A percentile compares a stretch with the other conserved stretches of the same genome.
Conservation (phyloP, 2,888 invertebrate species). For the Oligia strigilis region DNA sequence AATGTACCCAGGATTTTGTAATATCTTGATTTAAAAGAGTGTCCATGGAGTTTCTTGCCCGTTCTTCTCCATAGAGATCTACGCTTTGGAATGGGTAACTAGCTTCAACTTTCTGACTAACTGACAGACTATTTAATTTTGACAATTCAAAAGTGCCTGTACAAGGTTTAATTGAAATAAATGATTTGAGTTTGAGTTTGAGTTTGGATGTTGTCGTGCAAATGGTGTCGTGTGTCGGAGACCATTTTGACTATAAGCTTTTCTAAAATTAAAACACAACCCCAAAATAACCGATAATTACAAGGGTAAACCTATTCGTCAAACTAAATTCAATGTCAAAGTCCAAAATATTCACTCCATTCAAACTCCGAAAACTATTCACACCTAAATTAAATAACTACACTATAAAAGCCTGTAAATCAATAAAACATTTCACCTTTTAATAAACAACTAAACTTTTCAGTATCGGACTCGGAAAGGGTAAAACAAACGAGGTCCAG, state of each 20-base stretch:
- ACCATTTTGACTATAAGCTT: not conserved
- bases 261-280: not conserved
- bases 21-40: too few species aligned
- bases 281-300: not conserved
- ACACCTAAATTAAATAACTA: slow-evolving; percentile 18
- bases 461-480: slow-evolving; percentile 57
- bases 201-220: too few species aligned
- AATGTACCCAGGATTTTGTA: too few species aligned
- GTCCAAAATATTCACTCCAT: not conserved
- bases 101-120: too few species aligned
- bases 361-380: not conserved
- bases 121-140: too few species aligned
- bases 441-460: slow-evolving; percentile 53
- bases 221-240: too few species aligned
- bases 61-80: too few species aligned
- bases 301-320: not conserved
- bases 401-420: slow-evolving; percentile 40
- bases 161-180: too few species aligned
- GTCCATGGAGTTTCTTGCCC: too few species aligned
- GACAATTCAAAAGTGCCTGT: too few species aligned
- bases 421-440: slow-evolving; percentile 60
- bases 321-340: slow-evolving; percentile 12
- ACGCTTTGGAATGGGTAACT: too few species aligned
- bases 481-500: slow-evolving; percentile 65
- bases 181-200: too few species aligned